Conservation (phyloP, 2,113 vertebrate genomes). For the Macroglossus sobrinus region DNA sequence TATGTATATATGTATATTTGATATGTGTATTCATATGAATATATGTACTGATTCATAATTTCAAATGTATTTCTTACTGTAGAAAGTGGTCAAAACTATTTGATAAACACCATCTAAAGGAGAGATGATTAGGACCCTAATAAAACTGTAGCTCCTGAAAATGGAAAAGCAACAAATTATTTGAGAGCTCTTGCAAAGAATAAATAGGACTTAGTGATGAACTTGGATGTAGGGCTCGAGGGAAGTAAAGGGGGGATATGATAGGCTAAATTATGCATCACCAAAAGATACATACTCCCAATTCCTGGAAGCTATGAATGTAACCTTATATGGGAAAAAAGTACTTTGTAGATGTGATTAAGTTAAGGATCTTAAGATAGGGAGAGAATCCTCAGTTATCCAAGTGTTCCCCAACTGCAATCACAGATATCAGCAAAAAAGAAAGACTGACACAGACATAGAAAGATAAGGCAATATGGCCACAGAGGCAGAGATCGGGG, state of each 20-base stretch:
- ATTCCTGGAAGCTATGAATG: not conserved
- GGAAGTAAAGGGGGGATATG: not conserved
- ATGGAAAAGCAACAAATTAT: not conserved
- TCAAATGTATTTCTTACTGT: not conserved
- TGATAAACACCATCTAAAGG: not conserved
- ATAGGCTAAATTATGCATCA: not conserved
- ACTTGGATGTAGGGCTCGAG: not conserved
- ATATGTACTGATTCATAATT: not conserved
- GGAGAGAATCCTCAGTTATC: not conserved
- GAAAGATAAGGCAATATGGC: not conserved
- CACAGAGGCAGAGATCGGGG: not conserved
- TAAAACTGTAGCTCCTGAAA: not conserved
- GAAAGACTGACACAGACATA: not conserved
- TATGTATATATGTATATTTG: not conserved
- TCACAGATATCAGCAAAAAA: not conserved
- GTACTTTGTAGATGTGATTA: not conserved
- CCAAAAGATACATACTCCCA: not conserved
- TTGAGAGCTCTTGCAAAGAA: constrained; percentile 19
- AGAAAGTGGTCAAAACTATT: not conserved
- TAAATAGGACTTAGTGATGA: not conserved
- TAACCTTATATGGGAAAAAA: not conserved
- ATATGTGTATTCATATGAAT: not conserved
- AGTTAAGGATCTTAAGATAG: not conserved
- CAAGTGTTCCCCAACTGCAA: not conserved
- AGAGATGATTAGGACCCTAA: not conserved